Conservation (phyloP, 30 jellyfish, hydroid and myxozoan genomes). For the Turritopsis dohrnii region DNA sequence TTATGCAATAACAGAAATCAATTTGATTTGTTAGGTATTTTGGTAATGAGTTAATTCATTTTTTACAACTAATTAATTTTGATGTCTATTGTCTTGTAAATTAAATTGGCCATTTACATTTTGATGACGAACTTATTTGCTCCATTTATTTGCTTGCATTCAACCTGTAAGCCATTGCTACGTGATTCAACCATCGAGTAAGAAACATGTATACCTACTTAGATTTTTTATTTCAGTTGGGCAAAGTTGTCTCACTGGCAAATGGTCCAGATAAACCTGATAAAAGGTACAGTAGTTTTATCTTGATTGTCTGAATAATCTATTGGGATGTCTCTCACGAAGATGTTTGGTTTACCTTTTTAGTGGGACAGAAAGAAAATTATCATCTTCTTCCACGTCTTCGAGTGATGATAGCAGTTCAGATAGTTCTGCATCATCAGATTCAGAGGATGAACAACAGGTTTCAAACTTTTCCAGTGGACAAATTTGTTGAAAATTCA, state of each 20-base stretch:
- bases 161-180: neutral
- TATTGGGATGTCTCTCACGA: too few relatives aligned
- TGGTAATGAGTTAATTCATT: neutral
- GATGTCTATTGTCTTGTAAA: neutral
- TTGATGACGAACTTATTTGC: neutral
- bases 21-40: neutral
- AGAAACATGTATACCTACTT: neutral
- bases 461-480: neutral
- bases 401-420: constrained; percentile 33
- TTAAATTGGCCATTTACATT: neutral
- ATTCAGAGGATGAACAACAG: constrained; percentile 28
- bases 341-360: too few relatives aligned
- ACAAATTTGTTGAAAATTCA: too few relatives aligned
- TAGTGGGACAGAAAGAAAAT: constrained; percentile 18
- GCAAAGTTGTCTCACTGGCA: neutral
- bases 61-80: neutral
- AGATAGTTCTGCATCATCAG: constrained; percentile 38
- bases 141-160: too few relatives aligned
- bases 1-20: too few relatives aligned
- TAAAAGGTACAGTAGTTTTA: neutral
- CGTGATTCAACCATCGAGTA: neutral
- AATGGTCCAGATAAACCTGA: neutral
- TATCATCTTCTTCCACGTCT: constrained; percentile 30
- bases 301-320: too few relatives aligned
- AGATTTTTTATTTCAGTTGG: neutral